phyloP scores from a whole-genome alignment of 2,888 invertebrate genomes.

The Zelleria hepariella region DNA sequence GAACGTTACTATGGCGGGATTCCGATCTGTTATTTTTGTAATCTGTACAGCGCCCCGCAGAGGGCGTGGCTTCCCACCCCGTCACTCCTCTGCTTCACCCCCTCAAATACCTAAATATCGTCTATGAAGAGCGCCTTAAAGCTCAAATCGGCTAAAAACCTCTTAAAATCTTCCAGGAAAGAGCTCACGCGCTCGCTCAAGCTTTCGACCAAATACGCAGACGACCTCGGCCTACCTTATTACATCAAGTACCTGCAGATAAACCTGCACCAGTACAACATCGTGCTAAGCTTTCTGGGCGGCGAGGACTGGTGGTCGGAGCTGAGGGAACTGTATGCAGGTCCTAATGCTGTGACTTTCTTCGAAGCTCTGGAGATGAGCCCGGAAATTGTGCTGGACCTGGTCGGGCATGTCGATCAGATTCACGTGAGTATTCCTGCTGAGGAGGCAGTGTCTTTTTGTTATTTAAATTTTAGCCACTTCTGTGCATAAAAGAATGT shows the following conservation, averaged over 20 bases:
- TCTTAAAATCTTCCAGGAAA: slow-evolving; percentile 28
- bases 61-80: too few relatives aligned
- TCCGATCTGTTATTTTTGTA: too few relatives aligned
- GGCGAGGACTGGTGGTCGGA: slow-evolving; percentile 57
- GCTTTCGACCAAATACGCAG: slow-evolving; percentile 39
- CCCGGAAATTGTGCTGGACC: slow-evolving; percentile 44
- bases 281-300: slow-evolving; percentile 44
- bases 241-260: slow-evolving; percentile 55
- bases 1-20: too few relatives aligned
- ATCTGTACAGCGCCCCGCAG: too few relatives aligned
- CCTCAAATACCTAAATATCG: too few relatives aligned
- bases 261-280: slow-evolving; percentile 40
- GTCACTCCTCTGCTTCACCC: too few relatives aligned
- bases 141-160: too few relatives aligned
- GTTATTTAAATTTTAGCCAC: too few relatives aligned
- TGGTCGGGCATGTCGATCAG: slow-evolving; percentile 49
- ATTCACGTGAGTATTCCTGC: slow-evolving; percentile 53
- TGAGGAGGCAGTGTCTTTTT: neutral
- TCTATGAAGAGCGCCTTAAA: too few relatives aligned
- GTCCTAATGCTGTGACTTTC: slow-evolving; percentile 36
- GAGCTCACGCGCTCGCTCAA: slow-evolving; percentile 32
- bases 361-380: slow-evolving; percentile 42
- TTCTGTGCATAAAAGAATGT: too few relatives aligned
- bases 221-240: slow-evolving; percentile 45
- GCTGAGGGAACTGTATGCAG: slow-evolving; percentile 37